These are phyloP conservation scores for Condylostylus longicornis DNA, from an alignment of 1,140 invertebrate species.

Conservation along the genomic window DNA sequence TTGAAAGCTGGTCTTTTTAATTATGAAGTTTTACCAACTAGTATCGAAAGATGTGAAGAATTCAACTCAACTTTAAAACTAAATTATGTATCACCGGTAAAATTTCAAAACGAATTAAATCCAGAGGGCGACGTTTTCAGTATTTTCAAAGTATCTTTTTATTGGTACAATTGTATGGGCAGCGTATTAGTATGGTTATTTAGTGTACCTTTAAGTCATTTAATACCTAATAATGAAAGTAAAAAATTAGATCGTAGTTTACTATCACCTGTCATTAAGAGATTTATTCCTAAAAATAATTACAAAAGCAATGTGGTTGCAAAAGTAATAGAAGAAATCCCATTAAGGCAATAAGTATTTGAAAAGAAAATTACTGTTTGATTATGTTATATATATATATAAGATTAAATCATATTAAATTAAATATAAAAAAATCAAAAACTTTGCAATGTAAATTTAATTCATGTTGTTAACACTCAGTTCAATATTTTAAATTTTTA, in stretches of 20 bases:
- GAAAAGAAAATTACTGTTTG: too few species aligned
- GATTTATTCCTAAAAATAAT: too few species aligned
- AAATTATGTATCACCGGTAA: neutral
- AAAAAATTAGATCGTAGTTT: constrained; percentile 26
- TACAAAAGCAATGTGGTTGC: too few species aligned
- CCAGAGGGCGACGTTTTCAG: constrained; percentile 21
- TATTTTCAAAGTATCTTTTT: constrained; percentile 41
- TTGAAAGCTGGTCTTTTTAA: constrained; percentile 13
- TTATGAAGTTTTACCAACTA: constrained; percentile 33
- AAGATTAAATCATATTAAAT: too few species aligned
- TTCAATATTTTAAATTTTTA: too few species aligned
- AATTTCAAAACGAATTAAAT: neutral
- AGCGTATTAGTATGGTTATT: constrained; percentile 42
- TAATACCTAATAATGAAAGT: constrained; percentile 20
- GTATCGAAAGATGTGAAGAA: constrained; percentile 41
- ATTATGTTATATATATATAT: too few species aligned
- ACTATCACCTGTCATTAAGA: constrained; percentile 27
- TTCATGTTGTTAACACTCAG: too few species aligned
- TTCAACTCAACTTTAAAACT: too few species aligned
- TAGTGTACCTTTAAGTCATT: constrained; percentile 33
- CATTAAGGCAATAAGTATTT: too few species aligned
- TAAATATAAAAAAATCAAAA: too few species aligned
- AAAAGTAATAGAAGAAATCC: too few species aligned
- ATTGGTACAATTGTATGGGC: constrained; percentile 45
- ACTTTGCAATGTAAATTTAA: too few species aligned